Percentiles rank a stretch among this genome's conserved stretches.
These are phyloP conservation scores for Amia ocellicauda DNA, from an alignment of 2,113 vertebrate species.

Conservation along the genomic window DNA sequence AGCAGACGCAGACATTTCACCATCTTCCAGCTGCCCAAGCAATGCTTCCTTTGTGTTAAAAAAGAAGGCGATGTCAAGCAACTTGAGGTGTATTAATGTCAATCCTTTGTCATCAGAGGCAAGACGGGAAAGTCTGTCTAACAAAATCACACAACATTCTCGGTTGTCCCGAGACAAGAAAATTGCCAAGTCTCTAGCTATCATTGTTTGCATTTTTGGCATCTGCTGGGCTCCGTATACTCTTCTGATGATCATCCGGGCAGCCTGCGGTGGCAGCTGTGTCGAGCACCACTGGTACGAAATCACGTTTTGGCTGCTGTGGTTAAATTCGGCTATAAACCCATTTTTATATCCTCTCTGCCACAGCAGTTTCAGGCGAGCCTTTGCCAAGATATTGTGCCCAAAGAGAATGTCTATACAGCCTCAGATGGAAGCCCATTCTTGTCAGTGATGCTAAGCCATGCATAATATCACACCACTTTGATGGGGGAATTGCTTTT, in stretches of 20 bases:
- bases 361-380: slow-evolving; percentile 73
- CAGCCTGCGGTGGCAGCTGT: slow-evolving; percentile 49
- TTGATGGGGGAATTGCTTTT: no score
- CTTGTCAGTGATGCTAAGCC: slow-evolving; percentile 31
- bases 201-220: slow-evolving; percentile 73
- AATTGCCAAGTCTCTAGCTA: slow-evolving; percentile 71
- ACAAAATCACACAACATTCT: slow-evolving; percentile 49
- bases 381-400: slow-evolving; percentile 66
- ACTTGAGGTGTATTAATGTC: slow-evolving; percentile 28
- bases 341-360: slow-evolving; percentile 82
- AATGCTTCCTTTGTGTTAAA: slow-evolving; percentile 47
- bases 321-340: slow-evolving; percentile 80
- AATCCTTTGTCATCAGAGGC: slow-evolving; percentile 37
- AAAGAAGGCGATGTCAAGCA: slow-evolving; percentile 42
- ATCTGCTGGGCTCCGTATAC: slow-evolving; percentile 82
- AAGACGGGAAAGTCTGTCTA: slow-evolving; percentile 43
- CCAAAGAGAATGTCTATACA: slow-evolving; percentile 40
- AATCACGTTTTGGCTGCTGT: slow-evolving; percentile 82
- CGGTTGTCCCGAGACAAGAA: slow-evolving; percentile 72
- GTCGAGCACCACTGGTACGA: slow-evolving; percentile 59
- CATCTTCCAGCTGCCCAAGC: slow-evolving; percentile 47
- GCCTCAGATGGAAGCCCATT: slow-evolving; percentile 40
- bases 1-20: slow-evolving; percentile 52
- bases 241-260: slow-evolving; percentile 69
- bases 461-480: no score